These are phyloP conservation scores for Stenurella melanura DNA, from an alignment of 2,888 invertebrate species.

Conservation along the genomic window DNA sequence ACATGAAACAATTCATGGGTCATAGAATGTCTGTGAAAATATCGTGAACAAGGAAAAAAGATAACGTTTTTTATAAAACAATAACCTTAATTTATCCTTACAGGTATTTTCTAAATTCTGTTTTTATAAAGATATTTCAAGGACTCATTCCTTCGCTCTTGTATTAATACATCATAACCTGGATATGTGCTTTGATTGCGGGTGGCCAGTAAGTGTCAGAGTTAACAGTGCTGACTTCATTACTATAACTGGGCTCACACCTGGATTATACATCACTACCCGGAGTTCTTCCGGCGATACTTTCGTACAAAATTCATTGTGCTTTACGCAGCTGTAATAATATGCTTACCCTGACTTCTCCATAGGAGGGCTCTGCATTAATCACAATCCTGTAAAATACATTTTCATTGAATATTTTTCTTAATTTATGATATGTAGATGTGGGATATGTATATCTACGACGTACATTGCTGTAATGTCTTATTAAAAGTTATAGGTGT, in stretches of 20 bases:
- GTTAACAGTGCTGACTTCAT: slow-evolving; percentile 69
- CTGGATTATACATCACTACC: slow-evolving; percentile 64
- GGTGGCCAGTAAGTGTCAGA: slow-evolving; percentile 68
- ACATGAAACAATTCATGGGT: too few species aligned
- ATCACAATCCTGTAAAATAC: slow-evolving; percentile 21
- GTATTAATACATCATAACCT: slow-evolving; percentile 65
- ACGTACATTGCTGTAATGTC: neutral
- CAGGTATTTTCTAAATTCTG: too few species aligned
- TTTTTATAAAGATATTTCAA: neutral
- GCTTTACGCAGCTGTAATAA: slow-evolving; percentile 36
- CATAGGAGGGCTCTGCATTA: slow-evolving; percentile 21
- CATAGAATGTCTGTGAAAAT: too few species aligned
- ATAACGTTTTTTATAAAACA: too few species aligned
- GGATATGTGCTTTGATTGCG: slow-evolving; percentile 69
- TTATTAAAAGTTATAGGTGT: neutral
- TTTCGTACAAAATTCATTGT: slow-evolving; percentile 25
- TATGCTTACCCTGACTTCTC: slow-evolving; percentile 23
- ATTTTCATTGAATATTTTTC: slow-evolving; percentile 23
- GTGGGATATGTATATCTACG: neutral
- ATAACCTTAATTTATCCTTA: too few species aligned
- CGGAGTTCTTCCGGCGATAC: slow-evolving; percentile 58
- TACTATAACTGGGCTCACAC: slow-evolving; percentile 66
- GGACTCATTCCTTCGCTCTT: neutral
- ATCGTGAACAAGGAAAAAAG: too few species aligned
- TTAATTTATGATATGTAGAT: slow-evolving; percentile 15